A percentile compares a stretch with the other conserved stretches of the same genome.
phyloP scores from a whole-genome alignment of 2,888 invertebrate species.

The Plusia festucae region DNA sequence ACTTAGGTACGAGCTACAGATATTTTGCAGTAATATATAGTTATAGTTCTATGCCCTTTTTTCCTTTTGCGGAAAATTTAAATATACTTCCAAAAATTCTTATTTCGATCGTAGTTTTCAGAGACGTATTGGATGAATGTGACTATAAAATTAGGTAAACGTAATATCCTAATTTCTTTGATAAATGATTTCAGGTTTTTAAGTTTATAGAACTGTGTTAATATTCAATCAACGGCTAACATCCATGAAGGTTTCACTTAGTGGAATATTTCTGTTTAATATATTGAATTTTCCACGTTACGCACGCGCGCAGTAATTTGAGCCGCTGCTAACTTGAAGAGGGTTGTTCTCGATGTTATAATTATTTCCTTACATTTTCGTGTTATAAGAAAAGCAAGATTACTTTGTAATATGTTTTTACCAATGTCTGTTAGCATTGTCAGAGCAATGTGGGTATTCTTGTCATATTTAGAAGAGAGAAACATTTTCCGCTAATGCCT shows the following conservation, averaged over 20 bases:
- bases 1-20: no score
- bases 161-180: background rate
- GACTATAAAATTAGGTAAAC: background rate
- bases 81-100: no score
- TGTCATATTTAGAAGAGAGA: no score
- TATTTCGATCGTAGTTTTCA: no score
- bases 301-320: conserved; percentile 19
- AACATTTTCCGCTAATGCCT: no score
- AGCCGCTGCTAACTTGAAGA: conserved; percentile 15
- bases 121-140: no score
- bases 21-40: no score
- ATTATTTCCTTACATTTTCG: conserved; percentile 10
- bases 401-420: background rate
- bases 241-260: conserved; percentile 33
- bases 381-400: background rate
- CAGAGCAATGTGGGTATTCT: no score
- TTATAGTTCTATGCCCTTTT: no score
- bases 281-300: conserved; percentile 34
- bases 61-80: no score
- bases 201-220: conserved; percentile 21
- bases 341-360: conserved; percentile 28
- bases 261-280: conserved; percentile 14
- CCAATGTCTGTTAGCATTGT: background rate
- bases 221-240: conserved; percentile 22
- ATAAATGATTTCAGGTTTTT: background rate